These are phyloP conservation scores for Erpetoichthys calabaricus DNA, from an alignment of 2,797 vertebrate genomes.

Conservation along the genomic window DNA sequence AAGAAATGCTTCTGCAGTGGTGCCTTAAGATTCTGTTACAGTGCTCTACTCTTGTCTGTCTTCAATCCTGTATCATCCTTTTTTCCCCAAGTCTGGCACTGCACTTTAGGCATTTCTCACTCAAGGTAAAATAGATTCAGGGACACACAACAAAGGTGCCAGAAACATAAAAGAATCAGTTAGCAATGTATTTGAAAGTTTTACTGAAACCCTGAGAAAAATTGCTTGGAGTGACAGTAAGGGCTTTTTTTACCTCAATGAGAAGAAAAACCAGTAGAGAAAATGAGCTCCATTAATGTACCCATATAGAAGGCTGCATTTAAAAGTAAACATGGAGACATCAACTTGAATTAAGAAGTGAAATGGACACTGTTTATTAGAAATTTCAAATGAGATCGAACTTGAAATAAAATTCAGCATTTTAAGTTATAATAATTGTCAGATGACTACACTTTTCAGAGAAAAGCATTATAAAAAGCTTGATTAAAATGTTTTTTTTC, in stretches of 20 bases:
- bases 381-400: background rate
- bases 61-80: background rate
- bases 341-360: background rate
- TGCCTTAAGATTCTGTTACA: background rate
- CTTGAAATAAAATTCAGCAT: no score
- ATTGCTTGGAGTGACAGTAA: background rate
- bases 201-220: background rate
- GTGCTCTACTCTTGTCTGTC: background rate
- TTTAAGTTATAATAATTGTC: no score
- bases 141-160: background rate
- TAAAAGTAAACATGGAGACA: background rate
- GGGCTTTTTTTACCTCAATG: background rate
- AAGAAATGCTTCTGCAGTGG: background rate
- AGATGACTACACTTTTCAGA: no score
- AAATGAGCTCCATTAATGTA: background rate
- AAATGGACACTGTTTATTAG: background rate
- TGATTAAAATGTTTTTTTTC: no score
- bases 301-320: background rate
- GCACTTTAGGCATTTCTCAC: background rate
- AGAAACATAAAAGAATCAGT: slow-evolving; percentile 1
- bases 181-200: background rate
- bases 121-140: background rate
- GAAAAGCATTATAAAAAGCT: no score
- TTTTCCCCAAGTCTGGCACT: background rate
- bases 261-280: background rate